Evolutionary conservation across 2,888 invertebrate species (phyloP), one percentile per base, ranked within the genome.

Genomic region (Myopa tessellatipennis): DNA sequence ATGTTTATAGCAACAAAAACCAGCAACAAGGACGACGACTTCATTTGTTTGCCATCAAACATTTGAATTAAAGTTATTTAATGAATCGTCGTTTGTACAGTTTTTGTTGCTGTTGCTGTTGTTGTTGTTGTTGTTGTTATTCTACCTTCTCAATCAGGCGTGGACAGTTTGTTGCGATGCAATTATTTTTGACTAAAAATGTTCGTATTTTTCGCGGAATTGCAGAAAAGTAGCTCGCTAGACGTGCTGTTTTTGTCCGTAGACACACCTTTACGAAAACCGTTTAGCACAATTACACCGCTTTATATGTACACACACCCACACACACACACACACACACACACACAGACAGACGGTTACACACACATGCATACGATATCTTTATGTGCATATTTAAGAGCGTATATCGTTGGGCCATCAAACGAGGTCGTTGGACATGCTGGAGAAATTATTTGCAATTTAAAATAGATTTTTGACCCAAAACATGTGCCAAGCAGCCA

Each of bases 401-500:
- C n/a, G 26, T 18, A 50, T 38, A 45, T 45, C 16, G 68, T 69
- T 18, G 50, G 50, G 68, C 50, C 18, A 69, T 18, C 18, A 10
- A 45, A 45, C 45, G 45, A 45, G 45, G 45, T 45, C 45, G 45
- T 45, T 45, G 45, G 45, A 45, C 45, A 45, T 45, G 45, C 10
- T 45, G 45, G 68, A 36, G 58, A 55, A 50, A 34, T 50, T 71
- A 71, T 71, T 55, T 71, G 71, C 55, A 71, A 71, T 55, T 71
- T 71, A 38, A 55, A 71, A 58, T 71, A 16, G 38, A 58, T 71
- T 61, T 61, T 58, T 71, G 71, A 60, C 72, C 72, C 40, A 73
- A 73, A 73, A 40, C 72, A 60, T 73, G 72, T 73, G n/a, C 72
- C 40, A n/a, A 61, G 40, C 7, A 70, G 26, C 50, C 18, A 18